Conservation (phyloP, 1,140 invertebrate genomes). For the Ips typographus region DNA sequence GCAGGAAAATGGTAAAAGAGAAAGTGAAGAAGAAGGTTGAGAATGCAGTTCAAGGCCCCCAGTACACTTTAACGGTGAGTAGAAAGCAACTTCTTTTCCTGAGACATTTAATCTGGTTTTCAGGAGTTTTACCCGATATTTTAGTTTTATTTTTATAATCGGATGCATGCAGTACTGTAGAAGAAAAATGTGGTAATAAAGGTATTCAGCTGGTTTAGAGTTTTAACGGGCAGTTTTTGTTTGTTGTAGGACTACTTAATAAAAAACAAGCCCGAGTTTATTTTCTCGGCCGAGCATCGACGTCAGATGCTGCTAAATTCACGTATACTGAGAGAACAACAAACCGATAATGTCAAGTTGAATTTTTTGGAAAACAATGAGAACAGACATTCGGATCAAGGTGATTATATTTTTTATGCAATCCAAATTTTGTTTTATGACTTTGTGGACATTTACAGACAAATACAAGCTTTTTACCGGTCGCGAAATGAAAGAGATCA, state of each 20-base stretch:
- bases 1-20: conserved; percentile 14
- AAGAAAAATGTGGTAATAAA: too few relatives aligned
- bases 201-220: too few relatives aligned
- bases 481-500: conserved; percentile 48
- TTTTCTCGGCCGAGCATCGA: conserved; percentile 45
- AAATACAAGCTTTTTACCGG: conserved; percentile 43
- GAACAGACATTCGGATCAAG: conserved; percentile 19
- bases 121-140: neutral
- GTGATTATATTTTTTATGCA: conserved; percentile 24
- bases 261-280: conserved; percentile 46
- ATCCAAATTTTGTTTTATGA: neutral
- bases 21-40: conserved; percentile 1
- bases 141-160: conserved; percentile 17
- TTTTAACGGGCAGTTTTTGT: conserved; percentile 12
- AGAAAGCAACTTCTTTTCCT: too few relatives aligned
- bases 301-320: conserved; percentile 42
- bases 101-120: too few relatives aligned
- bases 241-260: conserved; percentile 44
- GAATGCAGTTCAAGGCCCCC: neutral
- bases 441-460: conserved; percentile 23
- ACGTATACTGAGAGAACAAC: conserved; percentile 41
- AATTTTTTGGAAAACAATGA: conserved; percentile 38
- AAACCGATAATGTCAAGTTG: conserved; percentile 43
- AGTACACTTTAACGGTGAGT: conserved; percentile 17
- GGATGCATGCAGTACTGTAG: neutral